These are phyloP conservation scores for Dolichallabes microphthalmus DNA, from an alignment of 2,113 vertebrate genomes.

Conservation along the genomic window DNA sequence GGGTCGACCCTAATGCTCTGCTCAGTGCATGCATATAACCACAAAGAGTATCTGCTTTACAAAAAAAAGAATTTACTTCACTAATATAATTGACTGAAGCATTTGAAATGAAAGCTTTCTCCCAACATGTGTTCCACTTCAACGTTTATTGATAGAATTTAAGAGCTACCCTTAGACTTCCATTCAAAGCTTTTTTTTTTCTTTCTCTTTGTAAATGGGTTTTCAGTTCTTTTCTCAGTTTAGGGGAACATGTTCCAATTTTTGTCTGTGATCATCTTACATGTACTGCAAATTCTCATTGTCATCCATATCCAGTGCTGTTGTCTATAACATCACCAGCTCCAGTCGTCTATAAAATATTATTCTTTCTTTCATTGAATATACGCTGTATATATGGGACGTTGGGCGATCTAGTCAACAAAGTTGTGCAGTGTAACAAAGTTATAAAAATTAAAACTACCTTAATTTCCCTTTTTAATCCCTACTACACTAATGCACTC, in stretches of 20 bases:
- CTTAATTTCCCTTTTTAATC: too few species aligned
- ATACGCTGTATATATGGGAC: not conserved
- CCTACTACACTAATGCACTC: too few species aligned
- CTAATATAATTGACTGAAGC: not conserved
- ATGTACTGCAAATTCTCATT: constrained; percentile 2
- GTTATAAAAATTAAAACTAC: too few species aligned
- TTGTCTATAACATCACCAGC: not conserved
- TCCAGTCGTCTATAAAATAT: not conserved
- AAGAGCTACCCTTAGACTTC: not conserved
- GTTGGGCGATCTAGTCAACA: too few species aligned
- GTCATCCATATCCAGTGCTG: constrained; percentile 13
- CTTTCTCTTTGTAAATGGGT: not conserved
- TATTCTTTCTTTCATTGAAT: constrained; percentile 1
- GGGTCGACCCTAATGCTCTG: not conserved
- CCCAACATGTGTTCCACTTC: not conserved
- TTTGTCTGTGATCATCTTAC: not conserved
- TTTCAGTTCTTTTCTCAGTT: not conserved
- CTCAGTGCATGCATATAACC: not conserved
- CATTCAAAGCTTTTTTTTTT: not conserved
- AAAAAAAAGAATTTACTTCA: not conserved
- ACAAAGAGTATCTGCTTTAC: not conserved
- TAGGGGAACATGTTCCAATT: not conserved
- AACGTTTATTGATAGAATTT: not conserved
- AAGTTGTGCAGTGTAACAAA: too few species aligned
- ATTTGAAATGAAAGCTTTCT: not conserved